Conservation (phyloP, 2,888 invertebrate genomes). For the Hyalella azteca region DNA sequence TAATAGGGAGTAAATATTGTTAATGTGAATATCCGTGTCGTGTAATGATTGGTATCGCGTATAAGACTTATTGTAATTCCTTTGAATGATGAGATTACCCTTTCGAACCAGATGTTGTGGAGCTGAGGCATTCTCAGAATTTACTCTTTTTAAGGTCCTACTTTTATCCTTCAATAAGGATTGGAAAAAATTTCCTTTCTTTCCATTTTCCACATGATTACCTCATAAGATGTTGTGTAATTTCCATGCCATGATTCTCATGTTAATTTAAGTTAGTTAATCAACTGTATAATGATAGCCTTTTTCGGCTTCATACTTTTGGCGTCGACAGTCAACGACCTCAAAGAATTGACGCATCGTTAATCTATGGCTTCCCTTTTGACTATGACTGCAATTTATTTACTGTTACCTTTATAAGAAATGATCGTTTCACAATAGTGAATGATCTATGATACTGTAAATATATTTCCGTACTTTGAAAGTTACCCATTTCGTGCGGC, state of each 20-base stretch:
- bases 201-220: slow-evolving; percentile 9
- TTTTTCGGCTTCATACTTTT: neutral
- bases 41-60: slow-evolving; percentile 35
- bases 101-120: slow-evolving; percentile 1
- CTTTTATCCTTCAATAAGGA: neutral
- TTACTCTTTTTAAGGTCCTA: neutral
- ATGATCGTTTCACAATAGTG: neutral
- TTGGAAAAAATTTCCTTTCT: neutral
- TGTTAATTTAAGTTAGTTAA: slow-evolving; percentile 21
- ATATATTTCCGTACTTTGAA: neutral
- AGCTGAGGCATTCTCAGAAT: slow-evolving; percentile 12
- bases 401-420: slow-evolving; percentile 15
- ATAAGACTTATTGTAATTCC: slow-evolving; percentile 11
- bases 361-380: slow-evolving; percentile 40
- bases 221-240: slow-evolving; percentile 26
- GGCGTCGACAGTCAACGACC: slow-evolving; percentile 38
- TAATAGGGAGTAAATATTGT: slow-evolving; percentile 20
- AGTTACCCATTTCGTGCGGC: neutral
- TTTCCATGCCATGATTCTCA: slow-evolving; percentile 34
- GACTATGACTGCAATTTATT: slow-evolving; percentile 37
- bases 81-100: neutral
- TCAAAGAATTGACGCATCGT: slow-evolving; percentile 22
- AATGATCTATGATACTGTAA: slow-evolving; percentile 12
- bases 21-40: slow-evolving; percentile 35
- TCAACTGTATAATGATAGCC: slow-evolving; percentile 32